Evolutionary conservation across 2,888 invertebrate genomes (phyloP), one percentile per base, ranked within the genome.

Genomic region (Bedellia somnulentella): DNA sequence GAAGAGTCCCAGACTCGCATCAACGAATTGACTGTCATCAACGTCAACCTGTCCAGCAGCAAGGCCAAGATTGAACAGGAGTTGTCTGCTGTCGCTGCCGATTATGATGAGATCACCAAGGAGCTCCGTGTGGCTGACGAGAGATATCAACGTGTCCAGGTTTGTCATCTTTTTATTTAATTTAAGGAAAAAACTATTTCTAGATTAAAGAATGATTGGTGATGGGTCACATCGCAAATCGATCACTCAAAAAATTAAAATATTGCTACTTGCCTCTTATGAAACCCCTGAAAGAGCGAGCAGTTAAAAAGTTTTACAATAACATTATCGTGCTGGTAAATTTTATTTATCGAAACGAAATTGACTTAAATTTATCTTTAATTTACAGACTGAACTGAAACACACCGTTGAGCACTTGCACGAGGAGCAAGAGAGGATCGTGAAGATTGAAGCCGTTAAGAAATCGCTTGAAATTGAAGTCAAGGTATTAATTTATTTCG

Each of bases 41-140:
- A 98, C 71, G 93, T 95, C 42, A 94, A 93, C 80, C 80, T 99
- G 60, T 87, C 93, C 35, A 91, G 95, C 52, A 85, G 88, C 71
- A 97, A 91, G 82, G 87, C 89, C 59, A 95, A 95, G 80, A 82
- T 97, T 59, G 97, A 97, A 77, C 93, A 93, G 59, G 97, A 98
- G 71, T 79, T 96, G 52, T 77, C 85, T 31, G 87, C 89, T 46
- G 83, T 98, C 49, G 91, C 95, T 45, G 86, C 92, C 47, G 98
- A 99, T 75, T 93, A 98, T 66, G 98, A 99, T 61, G 99, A 99
- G 77, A 91, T 97, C 57, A 91, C 92, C 68, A 93, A 93, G 78
- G 95, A 96, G 70, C 81, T 96, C 55, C 88, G 91, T 70, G 84
- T 93, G 48, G 85, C 86, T 56, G 96, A 96, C 61, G 96, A 96